phyloP scores from a whole-genome alignment of 2,113 vertebrate genomes.

The Alligator sinensis region DNA sequence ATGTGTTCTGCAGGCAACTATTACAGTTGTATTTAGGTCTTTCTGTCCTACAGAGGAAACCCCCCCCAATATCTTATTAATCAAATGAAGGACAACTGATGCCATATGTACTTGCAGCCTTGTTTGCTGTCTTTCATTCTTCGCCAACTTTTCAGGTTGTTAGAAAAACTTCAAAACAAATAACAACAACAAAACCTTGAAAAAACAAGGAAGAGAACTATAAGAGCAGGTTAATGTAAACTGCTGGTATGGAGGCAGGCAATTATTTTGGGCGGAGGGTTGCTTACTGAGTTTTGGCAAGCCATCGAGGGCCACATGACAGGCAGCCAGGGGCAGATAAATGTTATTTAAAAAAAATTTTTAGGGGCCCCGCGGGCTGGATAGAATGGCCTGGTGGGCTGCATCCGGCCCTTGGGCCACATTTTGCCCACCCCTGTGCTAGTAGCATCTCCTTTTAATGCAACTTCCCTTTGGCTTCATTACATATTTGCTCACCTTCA shows the following conservation, averaged over 20 bases:
- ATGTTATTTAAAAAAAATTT: too few relatives aligned
- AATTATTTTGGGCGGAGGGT: too few relatives aligned
- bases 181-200: background rate
- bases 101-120: background rate
- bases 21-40: background rate
- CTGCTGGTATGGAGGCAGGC: too few relatives aligned
- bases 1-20: background rate
- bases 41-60: background rate
- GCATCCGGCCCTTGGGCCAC: too few relatives aligned
- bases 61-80: background rate
- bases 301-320: too few relatives aligned
- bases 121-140: background rate
- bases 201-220: background rate
- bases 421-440: too few relatives aligned
- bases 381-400: too few relatives aligned
- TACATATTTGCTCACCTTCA: fast-evolving
- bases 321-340: too few relatives aligned
- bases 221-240: background rate
- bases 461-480: background rate
- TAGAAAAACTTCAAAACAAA: background rate
- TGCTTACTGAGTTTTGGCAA: too few relatives aligned
- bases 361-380: too few relatives aligned
- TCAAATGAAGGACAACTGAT: background rate
- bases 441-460: too few relatives aligned
- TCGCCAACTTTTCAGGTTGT: background rate